Evolutionary conservation across 1,140 invertebrate genomes (phyloP).

Genomic region (Conopomorpha cramerella): DNA sequence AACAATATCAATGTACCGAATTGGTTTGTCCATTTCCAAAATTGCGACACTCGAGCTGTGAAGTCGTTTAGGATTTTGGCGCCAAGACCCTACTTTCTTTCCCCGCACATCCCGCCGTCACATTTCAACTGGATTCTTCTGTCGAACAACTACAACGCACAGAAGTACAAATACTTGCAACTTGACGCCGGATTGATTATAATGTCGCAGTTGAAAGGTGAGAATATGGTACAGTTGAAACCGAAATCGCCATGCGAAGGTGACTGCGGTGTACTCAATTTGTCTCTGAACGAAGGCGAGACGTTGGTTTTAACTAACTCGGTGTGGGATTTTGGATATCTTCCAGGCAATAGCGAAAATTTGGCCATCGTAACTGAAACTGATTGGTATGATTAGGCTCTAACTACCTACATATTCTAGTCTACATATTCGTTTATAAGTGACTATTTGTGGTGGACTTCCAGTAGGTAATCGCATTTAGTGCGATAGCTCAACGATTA

Average conservation of each 20-base stretch:
- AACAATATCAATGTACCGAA: slow-evolving; percentile 67
- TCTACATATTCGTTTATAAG: too few species aligned
- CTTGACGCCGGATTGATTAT: slow-evolving; percentile 72
- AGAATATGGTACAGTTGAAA: slow-evolving; percentile 66
- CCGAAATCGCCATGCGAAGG: slow-evolving; percentile 72
- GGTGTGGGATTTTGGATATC: slow-evolving; percentile 79
- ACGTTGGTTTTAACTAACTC: slow-evolving; percentile 73
- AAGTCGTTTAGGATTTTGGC: slow-evolving; percentile 74
- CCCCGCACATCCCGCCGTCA: slow-evolving; percentile 73
- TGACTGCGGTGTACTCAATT: slow-evolving; percentile 68
- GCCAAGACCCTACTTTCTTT: slow-evolving; percentile 75
- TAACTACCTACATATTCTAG: neutral
- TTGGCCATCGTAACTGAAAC: slow-evolving; percentile 77
- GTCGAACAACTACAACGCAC: slow-evolving; percentile 75
- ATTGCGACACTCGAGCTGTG: slow-evolving; percentile 78
- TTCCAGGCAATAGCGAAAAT: slow-evolving; percentile 74
- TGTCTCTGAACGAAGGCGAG: slow-evolving; percentile 71
- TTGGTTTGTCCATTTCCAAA: slow-evolving; percentile 86
- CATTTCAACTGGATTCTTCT: slow-evolving; percentile 82
- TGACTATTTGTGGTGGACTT: too few species aligned
- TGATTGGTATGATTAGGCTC: slow-evolving; percentile 66
- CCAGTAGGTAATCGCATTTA: too few species aligned
- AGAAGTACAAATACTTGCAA: slow-evolving; percentile 74
- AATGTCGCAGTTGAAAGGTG: slow-evolving; percentile 74
- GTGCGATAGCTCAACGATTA: too few species aligned